phyloP scores from a whole-genome alignment of 2,888 invertebrate species.

The Drosophila kambysellisi region DNA sequence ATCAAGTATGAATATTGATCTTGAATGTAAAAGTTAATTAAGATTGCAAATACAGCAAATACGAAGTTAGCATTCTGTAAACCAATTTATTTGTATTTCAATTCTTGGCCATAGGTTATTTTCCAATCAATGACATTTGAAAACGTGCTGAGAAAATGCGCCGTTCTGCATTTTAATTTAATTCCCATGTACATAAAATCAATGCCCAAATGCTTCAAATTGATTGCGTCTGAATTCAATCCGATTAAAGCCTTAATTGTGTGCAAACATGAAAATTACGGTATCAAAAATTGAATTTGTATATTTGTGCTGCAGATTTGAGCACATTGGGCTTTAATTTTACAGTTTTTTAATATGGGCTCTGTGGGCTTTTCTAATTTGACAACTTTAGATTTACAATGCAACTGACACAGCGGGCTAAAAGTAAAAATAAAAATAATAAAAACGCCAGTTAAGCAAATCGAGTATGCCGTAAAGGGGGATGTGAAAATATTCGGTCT shows the following conservation, averaged over 20 bases:
- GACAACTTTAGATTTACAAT: conserved; percentile 37
- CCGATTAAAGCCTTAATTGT: conserved; percentile 1
- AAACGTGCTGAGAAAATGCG: background rate
- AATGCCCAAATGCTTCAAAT: background rate
- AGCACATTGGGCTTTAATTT: background rate
- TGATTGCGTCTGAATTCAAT: conserved; percentile 11
- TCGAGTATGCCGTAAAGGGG: conserved; percentile 7
- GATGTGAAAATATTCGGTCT: conserved; percentile 27
- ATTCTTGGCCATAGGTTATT: background rate
- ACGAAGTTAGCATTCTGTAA: background rate
- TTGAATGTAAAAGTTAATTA: conserved; percentile 1
- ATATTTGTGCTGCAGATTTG: background rate
- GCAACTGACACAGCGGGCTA: conserved; percentile 3
- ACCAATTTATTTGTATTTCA: background rate
- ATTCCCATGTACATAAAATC: conserved; percentile 3
- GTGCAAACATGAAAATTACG: background rate
- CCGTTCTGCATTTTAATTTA: conserved; percentile 1
- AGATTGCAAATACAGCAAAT: conserved; percentile 1
- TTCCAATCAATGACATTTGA: background rate
- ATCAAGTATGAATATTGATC: background rate
- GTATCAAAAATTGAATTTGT: background rate
- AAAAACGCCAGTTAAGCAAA: conserved; percentile 13
- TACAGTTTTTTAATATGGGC: background rate
- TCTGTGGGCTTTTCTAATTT: background rate
- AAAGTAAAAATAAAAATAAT: background rate